Percentiles rank a stretch among this genome's conserved stretches.
Conservation (phyloP, 2,888 invertebrate genomes). For the Meteorus colon region DNA sequence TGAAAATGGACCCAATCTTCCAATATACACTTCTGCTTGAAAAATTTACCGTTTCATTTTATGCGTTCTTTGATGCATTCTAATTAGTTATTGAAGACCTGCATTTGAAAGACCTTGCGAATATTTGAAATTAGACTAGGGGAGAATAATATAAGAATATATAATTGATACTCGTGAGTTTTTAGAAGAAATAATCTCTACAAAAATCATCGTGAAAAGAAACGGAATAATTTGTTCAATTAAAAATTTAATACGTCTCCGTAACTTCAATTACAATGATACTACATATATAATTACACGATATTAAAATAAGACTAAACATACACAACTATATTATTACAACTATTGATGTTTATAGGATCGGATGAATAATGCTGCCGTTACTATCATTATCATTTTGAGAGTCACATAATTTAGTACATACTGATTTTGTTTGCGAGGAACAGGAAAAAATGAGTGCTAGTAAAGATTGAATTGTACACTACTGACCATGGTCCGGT, state of each 20-base stretch:
- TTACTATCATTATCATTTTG: background rate
- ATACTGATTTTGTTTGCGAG: too few species aligned
- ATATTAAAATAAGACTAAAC: slow-evolving; percentile 21
- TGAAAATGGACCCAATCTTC: background rate
- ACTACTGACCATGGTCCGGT: background rate
- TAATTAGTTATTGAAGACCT: background rate
- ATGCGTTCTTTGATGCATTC: background rate
- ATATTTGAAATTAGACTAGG: background rate
- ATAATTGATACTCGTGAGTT: background rate
- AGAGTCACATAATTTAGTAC: background rate
- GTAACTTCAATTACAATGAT: slow-evolving; percentile 46
- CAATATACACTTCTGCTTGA: background rate
- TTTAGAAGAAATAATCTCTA: background rate
- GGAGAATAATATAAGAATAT: background rate
- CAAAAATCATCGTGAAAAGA: background rate
- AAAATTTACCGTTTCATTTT: background rate
- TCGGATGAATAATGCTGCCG: background rate
- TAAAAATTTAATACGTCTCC: slow-evolving; percentile 61
- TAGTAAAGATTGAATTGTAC: background rate
- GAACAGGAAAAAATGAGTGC: too few species aligned
- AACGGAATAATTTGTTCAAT: slow-evolving; percentile 37
- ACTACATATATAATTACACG: slow-evolving; percentile 11
- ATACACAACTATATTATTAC: slow-evolving; percentile 12
- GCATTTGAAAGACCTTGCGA: background rate
- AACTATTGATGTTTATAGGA: background rate